Conservation (phyloP, 1,140 invertebrate genomes). For the Argopecten irradians region DNA sequence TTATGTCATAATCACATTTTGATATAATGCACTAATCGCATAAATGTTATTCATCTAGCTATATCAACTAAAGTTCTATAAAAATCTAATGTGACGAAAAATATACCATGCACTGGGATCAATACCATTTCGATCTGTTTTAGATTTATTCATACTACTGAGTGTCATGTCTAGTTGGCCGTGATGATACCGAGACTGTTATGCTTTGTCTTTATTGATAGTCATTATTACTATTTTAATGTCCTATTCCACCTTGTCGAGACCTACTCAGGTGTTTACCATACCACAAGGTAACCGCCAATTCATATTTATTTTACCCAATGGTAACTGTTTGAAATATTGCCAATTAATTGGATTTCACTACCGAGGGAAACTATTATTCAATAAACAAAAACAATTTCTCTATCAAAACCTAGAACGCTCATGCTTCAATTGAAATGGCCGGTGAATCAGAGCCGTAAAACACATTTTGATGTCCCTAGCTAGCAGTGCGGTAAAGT, state of each 20-base stretch:
- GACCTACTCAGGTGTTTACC: background rate
- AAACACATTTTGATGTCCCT: background rate
- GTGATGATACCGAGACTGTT: too few relatives aligned
- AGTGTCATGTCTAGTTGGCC: background rate
- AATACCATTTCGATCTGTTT: too few relatives aligned
- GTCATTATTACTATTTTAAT: background rate
- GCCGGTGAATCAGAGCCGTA: background rate
- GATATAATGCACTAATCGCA: too few relatives aligned
- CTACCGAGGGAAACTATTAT: slow-evolving; percentile 17
- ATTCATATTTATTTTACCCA: background rate
- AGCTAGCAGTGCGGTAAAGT: background rate
- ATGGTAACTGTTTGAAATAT: background rate
- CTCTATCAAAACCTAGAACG: background rate
- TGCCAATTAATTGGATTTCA: slow-evolving; percentile 22
- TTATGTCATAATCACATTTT: background rate
- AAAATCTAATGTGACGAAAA: too few relatives aligned
- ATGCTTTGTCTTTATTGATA: background rate
- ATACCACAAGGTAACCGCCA: slow-evolving; percentile 15
- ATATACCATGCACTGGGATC: too few relatives aligned
- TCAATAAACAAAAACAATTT: slow-evolving; percentile 14
- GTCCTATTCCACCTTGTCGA: background rate
- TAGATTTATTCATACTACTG: too few relatives aligned
- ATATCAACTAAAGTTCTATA: too few relatives aligned
- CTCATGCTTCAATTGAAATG: slow-evolving; percentile 1
- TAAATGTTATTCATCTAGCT: too few relatives aligned